A percentile compares a stretch with the other conserved stretches of the same genome.
Evolutionary conservation across 2,797 vertebrate species (phyloP).

Genomic region (Peromyscus aztecus): DNA sequence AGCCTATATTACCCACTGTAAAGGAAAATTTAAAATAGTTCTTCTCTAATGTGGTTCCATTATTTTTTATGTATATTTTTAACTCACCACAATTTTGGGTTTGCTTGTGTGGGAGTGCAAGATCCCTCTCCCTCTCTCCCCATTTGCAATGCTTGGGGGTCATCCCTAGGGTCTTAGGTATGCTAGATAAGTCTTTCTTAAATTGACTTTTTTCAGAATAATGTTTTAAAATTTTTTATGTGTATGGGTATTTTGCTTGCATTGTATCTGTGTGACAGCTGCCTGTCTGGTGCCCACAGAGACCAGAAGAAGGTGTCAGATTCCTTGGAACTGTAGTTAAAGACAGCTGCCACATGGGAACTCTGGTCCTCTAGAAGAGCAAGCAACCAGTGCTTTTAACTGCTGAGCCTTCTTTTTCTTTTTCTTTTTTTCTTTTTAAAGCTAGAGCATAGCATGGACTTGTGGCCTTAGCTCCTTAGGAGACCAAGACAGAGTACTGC

Average conservation of each 20-base stretch:
- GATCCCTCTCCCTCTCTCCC: neutral
- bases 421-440: neutral
- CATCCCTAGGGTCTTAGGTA: no score
- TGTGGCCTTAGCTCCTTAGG: no score
- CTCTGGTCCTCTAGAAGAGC: neutral
- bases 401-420: neutral
- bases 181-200: neutral
- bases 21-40: constrained; percentile 1
- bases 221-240: neutral
- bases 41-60: neutral
- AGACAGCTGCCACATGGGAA: neutral
- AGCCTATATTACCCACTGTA: neutral
- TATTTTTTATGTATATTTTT: constrained; percentile 8
- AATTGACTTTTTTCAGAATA: neutral
- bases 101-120: neutral
- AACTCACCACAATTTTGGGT: neutral
- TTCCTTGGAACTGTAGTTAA: neutral
- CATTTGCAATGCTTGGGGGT: neutral
- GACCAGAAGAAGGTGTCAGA: neutral
- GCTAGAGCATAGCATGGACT: neutral
- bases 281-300: neutral
- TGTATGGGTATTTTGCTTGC: neutral
- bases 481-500: neutral
- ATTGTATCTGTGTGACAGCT: neutral
- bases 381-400: neutral